These are phyloP conservation scores for Scaptomyza reducta DNA, from an alignment of 2,888 invertebrate species.

Conservation along the genomic window DNA sequence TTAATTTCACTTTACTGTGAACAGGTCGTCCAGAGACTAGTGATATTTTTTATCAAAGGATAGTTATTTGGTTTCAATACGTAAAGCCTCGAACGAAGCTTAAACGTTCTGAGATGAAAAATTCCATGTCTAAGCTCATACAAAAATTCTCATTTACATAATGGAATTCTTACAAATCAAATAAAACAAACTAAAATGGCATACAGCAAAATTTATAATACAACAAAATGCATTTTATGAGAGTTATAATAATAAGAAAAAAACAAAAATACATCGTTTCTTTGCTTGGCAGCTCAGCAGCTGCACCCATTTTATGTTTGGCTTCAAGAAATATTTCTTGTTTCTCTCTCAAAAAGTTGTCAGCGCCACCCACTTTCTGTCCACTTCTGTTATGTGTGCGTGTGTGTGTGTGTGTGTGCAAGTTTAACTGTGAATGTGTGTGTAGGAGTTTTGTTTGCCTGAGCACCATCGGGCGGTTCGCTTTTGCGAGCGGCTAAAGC, in stretches of 20 bases:
- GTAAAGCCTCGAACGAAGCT: too few species aligned
- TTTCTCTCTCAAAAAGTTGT: conserved; percentile 53
- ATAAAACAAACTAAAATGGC: conserved; percentile 16
- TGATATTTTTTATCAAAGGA: too few species aligned
- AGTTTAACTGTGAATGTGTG: conserved; percentile 25
- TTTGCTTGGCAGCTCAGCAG: conserved; percentile 34
- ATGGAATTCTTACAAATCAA: not conserved
- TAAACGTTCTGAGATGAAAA: not conserved
- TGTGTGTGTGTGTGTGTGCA: conserved; percentile 4
- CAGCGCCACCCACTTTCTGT: conserved; percentile 75
- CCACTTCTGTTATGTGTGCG: conserved; percentile 24
- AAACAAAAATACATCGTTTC: conserved; percentile 17
- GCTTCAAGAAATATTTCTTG: conserved; percentile 58
- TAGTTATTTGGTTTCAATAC: too few species aligned
- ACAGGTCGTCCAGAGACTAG: too few species aligned
- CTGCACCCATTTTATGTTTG: conserved; percentile 66
- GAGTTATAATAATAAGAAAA: conserved; percentile 36
- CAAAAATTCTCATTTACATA: not conserved
- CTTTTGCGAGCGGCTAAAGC: conserved; percentile 36
- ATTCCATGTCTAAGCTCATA: not conserved
- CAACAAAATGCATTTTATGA: conserved; percentile 53
- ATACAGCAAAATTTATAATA: conserved; percentile 9
- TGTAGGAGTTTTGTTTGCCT: conserved; percentile 39
- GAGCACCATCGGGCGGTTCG: conserved; percentile 63
- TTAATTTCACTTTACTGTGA: too few species aligned